A percentile compares a stretch with the other conserved stretches of the same genome.
Conservation (phyloP, 2,113 vertebrate genomes). For the Platanista minor region DNA sequence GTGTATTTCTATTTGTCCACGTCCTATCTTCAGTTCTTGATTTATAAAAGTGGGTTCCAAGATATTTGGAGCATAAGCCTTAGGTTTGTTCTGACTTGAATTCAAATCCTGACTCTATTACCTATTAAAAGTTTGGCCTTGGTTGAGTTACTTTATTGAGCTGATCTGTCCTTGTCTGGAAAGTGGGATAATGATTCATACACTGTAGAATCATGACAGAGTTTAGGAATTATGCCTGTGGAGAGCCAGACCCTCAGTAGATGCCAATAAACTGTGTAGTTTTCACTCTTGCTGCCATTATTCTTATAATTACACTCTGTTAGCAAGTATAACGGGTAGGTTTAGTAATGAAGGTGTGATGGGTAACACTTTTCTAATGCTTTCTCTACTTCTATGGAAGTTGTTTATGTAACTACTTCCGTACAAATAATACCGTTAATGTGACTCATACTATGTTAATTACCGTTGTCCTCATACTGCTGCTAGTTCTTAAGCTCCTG, state of each 20-base stretch:
- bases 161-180: neutral
- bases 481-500: accelerated
- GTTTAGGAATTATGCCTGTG: neutral
- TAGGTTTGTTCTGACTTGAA: neutral
- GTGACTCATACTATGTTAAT: accelerated
- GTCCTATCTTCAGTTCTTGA: neutral
- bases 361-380: accelerated
- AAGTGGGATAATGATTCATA: neutral
- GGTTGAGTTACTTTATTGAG: neutral
- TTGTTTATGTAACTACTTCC: accelerated
- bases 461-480: accelerated
- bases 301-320: accelerated
- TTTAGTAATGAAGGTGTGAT: accelerated
- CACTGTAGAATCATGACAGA: accelerated
- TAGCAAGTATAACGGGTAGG: accelerated
- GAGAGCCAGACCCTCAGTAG: accelerated
- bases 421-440: accelerated
- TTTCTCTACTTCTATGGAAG: neutral
- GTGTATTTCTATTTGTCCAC: neutral
- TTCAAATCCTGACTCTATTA: neutral
- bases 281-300: neutral
- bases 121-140: neutral
- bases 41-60: neutral
- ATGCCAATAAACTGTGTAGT: neutral
- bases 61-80: neutral